Evolutionary conservation across 1,140 invertebrate genomes (phyloP).

Genomic region (Listronotus oregonensis): DNA sequence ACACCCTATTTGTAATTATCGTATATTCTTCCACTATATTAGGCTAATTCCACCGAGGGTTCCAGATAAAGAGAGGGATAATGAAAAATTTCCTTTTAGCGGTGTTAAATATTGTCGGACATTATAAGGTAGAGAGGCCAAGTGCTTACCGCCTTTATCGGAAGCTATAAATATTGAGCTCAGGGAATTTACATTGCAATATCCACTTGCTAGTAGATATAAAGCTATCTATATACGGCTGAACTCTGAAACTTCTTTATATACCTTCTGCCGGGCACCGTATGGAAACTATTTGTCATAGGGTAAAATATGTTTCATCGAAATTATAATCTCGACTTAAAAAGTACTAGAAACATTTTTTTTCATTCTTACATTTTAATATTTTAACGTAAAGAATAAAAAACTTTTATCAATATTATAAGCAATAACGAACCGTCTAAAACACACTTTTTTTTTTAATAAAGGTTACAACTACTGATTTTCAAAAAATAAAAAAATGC

Average conservation of each 20-base stretch:
- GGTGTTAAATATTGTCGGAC: slow-evolving; percentile 27
- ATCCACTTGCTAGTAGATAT: slow-evolving; percentile 46
- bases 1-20: neutral
- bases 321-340: neutral
- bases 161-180: slow-evolving; percentile 48
- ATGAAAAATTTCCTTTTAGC: slow-evolving; percentile 28
- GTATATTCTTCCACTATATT: slow-evolving; percentile 1
- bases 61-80: slow-evolving; percentile 6
- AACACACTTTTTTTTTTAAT: too few relatives aligned
- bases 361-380: too few relatives aligned
- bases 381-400: too few relatives aligned
- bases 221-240: slow-evolving; percentile 38
- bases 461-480: too few relatives aligned
- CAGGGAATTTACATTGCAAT: slow-evolving; percentile 48
- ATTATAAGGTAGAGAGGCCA: slow-evolving; percentile 35
- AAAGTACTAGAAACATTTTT: too few relatives aligned
- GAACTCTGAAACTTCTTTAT: slow-evolving; percentile 25
- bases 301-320: slow-evolving; percentile 6
- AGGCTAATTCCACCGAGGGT: neutral
- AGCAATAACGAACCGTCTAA: too few relatives aligned
- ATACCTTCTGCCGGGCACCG: slow-evolving; percentile 18
- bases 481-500: too few relatives aligned
- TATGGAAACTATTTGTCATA: slow-evolving; percentile 30
- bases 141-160: slow-evolving; percentile 46
- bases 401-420: too few relatives aligned